Evolutionary conservation across 2,797 vertebrate genomes (phyloP), one percentile per base, ranked within the genome.

Genomic region (Carapus acus): DNA sequence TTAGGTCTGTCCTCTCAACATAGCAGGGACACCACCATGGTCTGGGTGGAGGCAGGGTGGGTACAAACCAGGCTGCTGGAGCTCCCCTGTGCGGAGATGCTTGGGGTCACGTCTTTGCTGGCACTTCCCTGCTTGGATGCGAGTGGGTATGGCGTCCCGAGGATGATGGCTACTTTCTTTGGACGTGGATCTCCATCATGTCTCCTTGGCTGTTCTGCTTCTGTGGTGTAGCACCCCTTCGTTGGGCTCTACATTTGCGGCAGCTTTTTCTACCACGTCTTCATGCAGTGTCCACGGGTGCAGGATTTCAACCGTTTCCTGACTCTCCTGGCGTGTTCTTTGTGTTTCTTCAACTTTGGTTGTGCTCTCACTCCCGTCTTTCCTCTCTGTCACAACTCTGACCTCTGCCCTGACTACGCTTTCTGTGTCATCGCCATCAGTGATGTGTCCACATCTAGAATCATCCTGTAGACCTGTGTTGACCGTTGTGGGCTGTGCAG

Each of bases 1-100:
- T 41, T n/a, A 52, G n/a, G 33, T 66, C 18, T 58, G 65, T 20
- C 78, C 80, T 17, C 74, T 69, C 68, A 75, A 69, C 78, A 88
- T 74, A 70, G 68, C 0, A 81, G 82, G 6, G 82, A 68, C 0
- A 80, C 81, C 39, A 76, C 48, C 37, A 80, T 65, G 0, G 81
- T 86, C 76, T 88, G 85, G 24, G 83, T 62, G 47, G 65, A 65
- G 15, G 69, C 38, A 8, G 50, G 49, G 0, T 71, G 59, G 45
- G 43, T 54, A 69, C 74, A 65, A n/a, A n/a, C n/a, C n/a, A n/a
- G n/a, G 41, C 20, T 29, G 27, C 20, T 40, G 20, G 52, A 24
- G 33, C 20, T 44, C 23, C 58, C 49, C 33, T 69, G 68, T 6
- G 22, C 12, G 0, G 33, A 0, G 5, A 59, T 49, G 2, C 21